phyloP scores from a whole-genome alignment of 2,113 vertebrate species.

The Macroglossus sobrinus region DNA sequence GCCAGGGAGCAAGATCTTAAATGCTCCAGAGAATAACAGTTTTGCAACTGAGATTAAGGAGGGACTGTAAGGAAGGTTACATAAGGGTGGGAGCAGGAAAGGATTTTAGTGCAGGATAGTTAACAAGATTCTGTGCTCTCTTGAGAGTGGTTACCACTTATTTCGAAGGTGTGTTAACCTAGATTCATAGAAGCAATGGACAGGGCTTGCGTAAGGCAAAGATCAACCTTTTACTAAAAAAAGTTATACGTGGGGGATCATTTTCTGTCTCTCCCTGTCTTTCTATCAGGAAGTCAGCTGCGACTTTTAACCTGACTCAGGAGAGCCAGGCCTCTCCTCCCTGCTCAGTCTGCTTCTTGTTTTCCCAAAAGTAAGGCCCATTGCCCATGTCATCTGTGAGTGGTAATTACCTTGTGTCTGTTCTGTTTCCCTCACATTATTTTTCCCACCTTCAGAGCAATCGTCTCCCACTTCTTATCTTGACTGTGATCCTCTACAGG shows the following conservation, averaged over 20 bases:
- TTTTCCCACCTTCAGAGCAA: constrained; percentile 69
- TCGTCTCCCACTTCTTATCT: constrained; percentile 66
- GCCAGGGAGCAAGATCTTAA: too few relatives aligned
- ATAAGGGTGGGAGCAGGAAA: too few relatives aligned
- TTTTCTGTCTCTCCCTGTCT: background rate
- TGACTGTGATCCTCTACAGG: constrained; percentile 66
- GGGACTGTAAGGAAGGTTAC: too few relatives aligned
- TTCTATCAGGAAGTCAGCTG: background rate
- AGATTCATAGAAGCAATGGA: too few relatives aligned
- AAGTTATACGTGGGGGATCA: background rate
- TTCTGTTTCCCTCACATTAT: constrained; percentile 67
- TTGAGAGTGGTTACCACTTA: too few relatives aligned
- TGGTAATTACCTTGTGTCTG: constrained; percentile 71
- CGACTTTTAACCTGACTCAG: background rate
- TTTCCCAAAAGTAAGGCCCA: constrained; percentile 72
- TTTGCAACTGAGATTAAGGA: too few relatives aligned
- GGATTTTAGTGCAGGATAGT: too few relatives aligned
- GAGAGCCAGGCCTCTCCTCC: background rate
- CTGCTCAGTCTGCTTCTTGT: background rate
- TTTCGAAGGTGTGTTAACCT: too few relatives aligned
- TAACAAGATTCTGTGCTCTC: too few relatives aligned
- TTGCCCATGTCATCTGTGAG: constrained; percentile 62
- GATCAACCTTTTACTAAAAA: too few relatives aligned
- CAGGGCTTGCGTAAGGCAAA: too few relatives aligned
- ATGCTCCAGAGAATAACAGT: too few relatives aligned